Conservation (phyloP, 1,140 invertebrate genomes). For the Drosophila nasuta region DNA sequence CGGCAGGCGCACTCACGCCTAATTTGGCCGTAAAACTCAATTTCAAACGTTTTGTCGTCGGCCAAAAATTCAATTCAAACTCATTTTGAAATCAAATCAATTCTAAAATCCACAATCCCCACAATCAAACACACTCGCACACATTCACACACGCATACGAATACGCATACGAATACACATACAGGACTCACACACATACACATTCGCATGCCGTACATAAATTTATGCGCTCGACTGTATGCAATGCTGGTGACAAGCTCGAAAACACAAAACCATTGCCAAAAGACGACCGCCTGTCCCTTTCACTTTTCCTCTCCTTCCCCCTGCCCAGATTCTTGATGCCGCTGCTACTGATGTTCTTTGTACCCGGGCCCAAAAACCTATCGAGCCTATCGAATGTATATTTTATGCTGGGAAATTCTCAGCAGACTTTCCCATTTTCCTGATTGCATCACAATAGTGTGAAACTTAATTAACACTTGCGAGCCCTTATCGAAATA, state of each 20-base stretch:
- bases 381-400: constrained; percentile 9
- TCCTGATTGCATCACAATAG: neutral
- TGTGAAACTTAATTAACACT: constrained; percentile 6
- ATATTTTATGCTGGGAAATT: constrained; percentile 2
- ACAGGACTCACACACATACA: constrained; percentile 12
- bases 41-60: constrained; percentile 81
- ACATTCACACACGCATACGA: constrained; percentile 39
- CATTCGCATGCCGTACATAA: constrained; percentile 25
- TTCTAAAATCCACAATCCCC: constrained; percentile 73
- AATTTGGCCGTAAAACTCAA: constrained; percentile 82
- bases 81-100: constrained; percentile 83
- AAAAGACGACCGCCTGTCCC: constrained; percentile 24
- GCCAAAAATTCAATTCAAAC: constrained; percentile 79
- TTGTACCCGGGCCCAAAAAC: constrained; percentile 21
- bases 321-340: neutral
- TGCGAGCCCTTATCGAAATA: neutral
- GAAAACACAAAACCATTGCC: constrained; percentile 79
- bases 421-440: neutral
- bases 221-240: constrained; percentile 66
- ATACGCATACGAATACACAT: constrained; percentile 26
- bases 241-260: constrained; percentile 71
- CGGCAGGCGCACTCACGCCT: constrained; percentile 52
- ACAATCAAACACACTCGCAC: constrained; percentile 51
- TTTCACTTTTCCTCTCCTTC: neutral
- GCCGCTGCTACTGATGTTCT: constrained; percentile 8